phyloP scores from a whole-genome alignment of 1,140 invertebrate species.

The Rhopalosiphum padi region DNA sequence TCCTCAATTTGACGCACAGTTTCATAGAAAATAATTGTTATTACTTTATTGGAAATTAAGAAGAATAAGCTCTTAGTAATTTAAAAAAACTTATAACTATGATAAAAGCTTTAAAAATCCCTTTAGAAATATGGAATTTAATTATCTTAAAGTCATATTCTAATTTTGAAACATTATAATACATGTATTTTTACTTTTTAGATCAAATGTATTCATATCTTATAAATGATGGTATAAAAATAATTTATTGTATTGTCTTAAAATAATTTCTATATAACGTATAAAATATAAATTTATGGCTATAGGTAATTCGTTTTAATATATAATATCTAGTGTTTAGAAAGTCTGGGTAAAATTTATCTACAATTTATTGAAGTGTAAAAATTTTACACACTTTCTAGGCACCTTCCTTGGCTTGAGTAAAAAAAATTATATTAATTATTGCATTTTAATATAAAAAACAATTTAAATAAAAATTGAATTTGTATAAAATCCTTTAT shows the following conservation, averaged over 20 bases:
- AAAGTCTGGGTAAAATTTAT: not conserved
- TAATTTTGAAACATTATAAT: not conserved
- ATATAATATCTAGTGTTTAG: not conserved
- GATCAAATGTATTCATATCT: not conserved
- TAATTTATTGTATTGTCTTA: not conserved
- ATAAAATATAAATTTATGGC: not conserved
- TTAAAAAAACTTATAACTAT: not conserved
- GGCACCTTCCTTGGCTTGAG: not conserved
- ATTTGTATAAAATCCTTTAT: not conserved
- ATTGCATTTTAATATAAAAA: not conserved
- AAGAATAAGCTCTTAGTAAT: not conserved
- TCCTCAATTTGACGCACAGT: not conserved
- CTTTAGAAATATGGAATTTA: not conserved
- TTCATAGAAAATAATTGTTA: not conserved
- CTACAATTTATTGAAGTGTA: not conserved
- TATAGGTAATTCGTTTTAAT: not conserved
- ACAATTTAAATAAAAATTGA: not conserved
- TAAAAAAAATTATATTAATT: not conserved
- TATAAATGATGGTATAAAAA: not conserved
- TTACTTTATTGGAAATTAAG: not conserved
- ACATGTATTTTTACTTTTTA: too few relatives aligned
- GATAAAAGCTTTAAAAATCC: not conserved
- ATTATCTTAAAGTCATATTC: not conserved
- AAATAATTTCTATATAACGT: not conserved
- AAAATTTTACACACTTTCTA: not conserved